Evolutionary conservation across 1,140 invertebrate genomes (phyloP), one percentile per base, ranked within the genome.

Genomic region (Semibalanus balanoides): DNA sequence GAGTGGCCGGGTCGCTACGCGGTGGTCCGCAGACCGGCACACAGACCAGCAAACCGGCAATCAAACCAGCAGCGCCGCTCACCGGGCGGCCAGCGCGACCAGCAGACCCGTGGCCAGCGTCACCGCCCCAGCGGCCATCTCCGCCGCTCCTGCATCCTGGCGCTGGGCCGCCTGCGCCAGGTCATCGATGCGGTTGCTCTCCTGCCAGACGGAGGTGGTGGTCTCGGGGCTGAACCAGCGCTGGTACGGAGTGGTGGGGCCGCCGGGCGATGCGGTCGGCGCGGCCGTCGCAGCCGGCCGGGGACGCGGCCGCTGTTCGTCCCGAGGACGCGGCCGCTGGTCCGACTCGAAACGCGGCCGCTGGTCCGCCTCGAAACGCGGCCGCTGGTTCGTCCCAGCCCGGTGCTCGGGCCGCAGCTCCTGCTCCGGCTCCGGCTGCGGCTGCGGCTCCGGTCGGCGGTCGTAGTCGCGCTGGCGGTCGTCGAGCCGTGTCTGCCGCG

Each of bases 141-240:
- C 51, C 1, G 7, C 51, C 7, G 14, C 51, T 1, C 11, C 51
- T 19, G 51, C 7, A 7, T 64, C 51, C 51, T 64, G 51, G 14
- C 51, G 51, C 51, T 64, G 51, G n/a, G n/a, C n/a, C 51, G 51
- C 51, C 51, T 64, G 51, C 51, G 51, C 51, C 51, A 64, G 51
- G 51, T 64, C 51, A 19, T 64, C 51, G 14, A 64, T 14, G 14
- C 7, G 1, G 51, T 64, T 64, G 51, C 22, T 64, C 7, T 7
- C 51, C 22, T 14, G 51, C 51, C 51, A 64, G 14, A 64, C 51
- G 51, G 51, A 64, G 14, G 51, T 64, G 51, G 51, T 64, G 51
- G 51, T 64, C 1, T 64, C 51, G 11, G 51, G 51, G 22, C 22
- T 7, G 51, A 64, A 64, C 51, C 51, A 64, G 51, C 51, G 1